Evolutionary conservation across 2,113 vertebrate genomes (phyloP).

Genomic region (Cochlearius cochlearius): DNA sequence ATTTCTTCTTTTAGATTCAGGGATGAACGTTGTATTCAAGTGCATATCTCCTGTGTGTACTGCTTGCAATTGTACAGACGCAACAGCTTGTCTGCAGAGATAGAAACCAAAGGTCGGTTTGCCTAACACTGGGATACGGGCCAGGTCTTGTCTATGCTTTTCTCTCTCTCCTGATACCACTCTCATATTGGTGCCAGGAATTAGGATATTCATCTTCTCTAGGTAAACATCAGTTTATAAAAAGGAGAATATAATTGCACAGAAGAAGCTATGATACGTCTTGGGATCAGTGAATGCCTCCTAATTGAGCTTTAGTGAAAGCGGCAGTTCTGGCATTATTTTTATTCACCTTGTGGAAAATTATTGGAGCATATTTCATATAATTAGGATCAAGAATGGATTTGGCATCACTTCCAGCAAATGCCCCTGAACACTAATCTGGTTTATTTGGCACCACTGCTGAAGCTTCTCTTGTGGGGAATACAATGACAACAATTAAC

Average conservation of each 20-base stretch:
- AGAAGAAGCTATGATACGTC: constrained; percentile 9
- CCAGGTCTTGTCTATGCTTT: constrained; percentile 23
- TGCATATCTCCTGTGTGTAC: not conserved
- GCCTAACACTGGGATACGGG: not conserved
- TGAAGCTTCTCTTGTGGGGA: constrained; percentile 51
- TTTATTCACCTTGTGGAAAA: constrained; percentile 68
- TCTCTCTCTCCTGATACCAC: not conserved
- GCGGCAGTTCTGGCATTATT: constrained; percentile 22
- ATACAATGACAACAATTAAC: constrained; percentile 64
- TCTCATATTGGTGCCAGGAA: constrained; percentile 4
- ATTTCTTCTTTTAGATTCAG: not conserved
- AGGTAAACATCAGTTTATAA: constrained; percentile 18
- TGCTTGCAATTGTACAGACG: not conserved
- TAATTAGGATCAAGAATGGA: constrained; percentile 71
- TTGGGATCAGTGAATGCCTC: constrained; percentile 46
- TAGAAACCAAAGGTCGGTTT: not conserved
- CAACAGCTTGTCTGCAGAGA: not conserved
- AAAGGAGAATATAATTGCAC: constrained; percentile 7
- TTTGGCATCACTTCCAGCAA: constrained; percentile 64
- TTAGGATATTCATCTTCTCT: constrained; percentile 30
- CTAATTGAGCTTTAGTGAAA: constrained; percentile 57
- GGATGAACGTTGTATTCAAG: not conserved
- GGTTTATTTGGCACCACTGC: constrained; percentile 63
- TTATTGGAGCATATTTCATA: constrained; percentile 64
- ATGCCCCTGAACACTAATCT: constrained; percentile 64